phyloP scores from a whole-genome alignment of 1,140 invertebrate species.

The Coelopa frigida region DNA sequence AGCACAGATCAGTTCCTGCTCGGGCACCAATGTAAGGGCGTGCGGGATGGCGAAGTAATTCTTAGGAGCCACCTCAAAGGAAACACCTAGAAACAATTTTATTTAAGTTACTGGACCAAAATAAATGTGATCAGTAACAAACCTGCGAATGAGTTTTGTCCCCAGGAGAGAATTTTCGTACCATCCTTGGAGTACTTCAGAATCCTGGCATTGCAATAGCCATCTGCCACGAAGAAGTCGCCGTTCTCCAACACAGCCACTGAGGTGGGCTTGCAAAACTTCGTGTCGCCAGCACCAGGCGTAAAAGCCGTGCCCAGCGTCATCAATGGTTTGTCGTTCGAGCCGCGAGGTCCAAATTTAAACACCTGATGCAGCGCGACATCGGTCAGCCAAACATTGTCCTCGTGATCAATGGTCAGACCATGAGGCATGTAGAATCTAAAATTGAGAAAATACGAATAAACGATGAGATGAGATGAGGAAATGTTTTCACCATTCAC shows the following conservation, averaged over 20 bases:
- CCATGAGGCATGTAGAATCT: slow-evolving; percentile 94
- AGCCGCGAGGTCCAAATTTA: slow-evolving; percentile 54
- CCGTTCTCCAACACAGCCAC: slow-evolving; percentile 77
- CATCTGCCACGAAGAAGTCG: slow-evolving; percentile 89
- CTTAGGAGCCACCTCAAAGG: slow-evolving; percentile 41
- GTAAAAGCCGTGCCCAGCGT: slow-evolving; percentile 57
- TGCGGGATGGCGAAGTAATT: slow-evolving; percentile 73
- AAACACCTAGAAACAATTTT: slow-evolving; percentile 16
- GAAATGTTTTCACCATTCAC: slow-evolving; percentile 20
- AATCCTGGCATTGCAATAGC: slow-evolving; percentile 88
- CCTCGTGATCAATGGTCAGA: slow-evolving; percentile 71
- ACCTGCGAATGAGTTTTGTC: slow-evolving; percentile 46
- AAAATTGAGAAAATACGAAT: slow-evolving; percentile 23
- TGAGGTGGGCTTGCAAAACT: slow-evolving; percentile 91
- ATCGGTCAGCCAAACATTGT: slow-evolving; percentile 89
- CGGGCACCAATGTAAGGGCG: slow-evolving; percentile 69
- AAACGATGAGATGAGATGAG: neutral
- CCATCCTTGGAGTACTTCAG: slow-evolving; percentile 76
- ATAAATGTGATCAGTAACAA: neutral
- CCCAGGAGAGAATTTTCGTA: slow-evolving; percentile 58
- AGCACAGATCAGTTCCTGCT: slow-evolving; percentile 68
- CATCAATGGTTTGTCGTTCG: slow-evolving; percentile 40
- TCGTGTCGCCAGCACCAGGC: slow-evolving; percentile 67
- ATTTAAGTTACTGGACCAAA: too few species aligned
- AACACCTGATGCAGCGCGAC: slow-evolving; percentile 86